Conservation (phyloP, 2,113 vertebrate genomes). For the Chloropsis cyanopogon region DNA sequence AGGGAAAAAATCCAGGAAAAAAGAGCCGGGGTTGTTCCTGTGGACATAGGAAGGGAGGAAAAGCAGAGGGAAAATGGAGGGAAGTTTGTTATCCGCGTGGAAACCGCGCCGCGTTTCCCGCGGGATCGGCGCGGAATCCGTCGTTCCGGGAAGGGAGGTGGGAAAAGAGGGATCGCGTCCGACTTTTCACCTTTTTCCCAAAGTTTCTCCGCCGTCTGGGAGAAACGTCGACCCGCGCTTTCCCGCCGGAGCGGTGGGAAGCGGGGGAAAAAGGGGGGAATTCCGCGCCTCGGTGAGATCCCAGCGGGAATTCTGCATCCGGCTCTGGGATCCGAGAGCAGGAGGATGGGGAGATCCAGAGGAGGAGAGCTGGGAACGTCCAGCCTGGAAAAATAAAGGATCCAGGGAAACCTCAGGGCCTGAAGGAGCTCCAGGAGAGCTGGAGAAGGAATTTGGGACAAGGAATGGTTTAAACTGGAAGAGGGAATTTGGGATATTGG, state of each 20-base stretch:
- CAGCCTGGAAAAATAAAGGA: not conserved
- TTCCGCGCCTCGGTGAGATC: not conserved
- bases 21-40: fast-evolving
- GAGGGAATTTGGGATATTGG: not conserved
- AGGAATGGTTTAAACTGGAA: not conserved
- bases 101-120: not conserved
- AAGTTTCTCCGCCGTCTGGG: not conserved
- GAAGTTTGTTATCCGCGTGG: not conserved
- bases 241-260: fast-evolving
- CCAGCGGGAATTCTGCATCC: not conserved
- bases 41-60: fast-evolving
- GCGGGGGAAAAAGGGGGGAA: not conserved
- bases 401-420: fast-evolving
- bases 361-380: not conserved
- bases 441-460: not conserved
- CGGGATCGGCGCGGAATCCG: not conserved
- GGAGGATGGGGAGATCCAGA: not conserved
- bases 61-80: not conserved
- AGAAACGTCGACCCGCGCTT: fast-evolving
- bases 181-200: not conserved
- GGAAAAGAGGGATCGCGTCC: not conserved
- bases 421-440: not conserved
- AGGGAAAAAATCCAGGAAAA: not conserved
- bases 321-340: too few species aligned
- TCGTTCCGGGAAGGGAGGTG: not conserved